Conservation (phyloP, 2,113 vertebrate species). For the Stegastes partitus region DNA sequence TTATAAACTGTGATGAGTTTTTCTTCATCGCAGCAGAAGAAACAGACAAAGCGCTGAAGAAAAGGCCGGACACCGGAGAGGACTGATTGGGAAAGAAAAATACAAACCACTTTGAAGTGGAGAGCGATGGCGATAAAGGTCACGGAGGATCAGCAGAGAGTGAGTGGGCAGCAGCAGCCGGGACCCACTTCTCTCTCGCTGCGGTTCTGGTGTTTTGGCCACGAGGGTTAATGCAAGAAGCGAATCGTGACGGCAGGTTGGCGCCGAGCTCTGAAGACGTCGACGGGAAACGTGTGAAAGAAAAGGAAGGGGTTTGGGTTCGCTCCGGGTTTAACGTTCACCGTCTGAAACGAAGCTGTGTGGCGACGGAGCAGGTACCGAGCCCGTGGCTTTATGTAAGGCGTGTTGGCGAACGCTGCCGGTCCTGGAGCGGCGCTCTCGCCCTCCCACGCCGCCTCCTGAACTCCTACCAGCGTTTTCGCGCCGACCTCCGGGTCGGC, state of each 20-base stretch:
- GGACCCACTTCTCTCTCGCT: constrained; percentile 24
- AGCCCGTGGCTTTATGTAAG: constrained; percentile 62
- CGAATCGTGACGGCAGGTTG: constrained; percentile 44
- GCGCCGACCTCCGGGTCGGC: constrained; percentile 58
- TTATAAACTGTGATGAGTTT: too few species aligned
- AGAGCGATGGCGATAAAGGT: constrained; percentile 21
- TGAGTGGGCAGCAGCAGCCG: constrained; percentile 53
- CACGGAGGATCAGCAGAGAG: not conserved
- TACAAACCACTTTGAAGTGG: constrained; percentile 11
- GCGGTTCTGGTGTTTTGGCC: constrained; percentile 16
- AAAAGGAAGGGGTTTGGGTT: too few species aligned
- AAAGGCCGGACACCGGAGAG: not conserved
- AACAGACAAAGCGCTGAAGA: not conserved
- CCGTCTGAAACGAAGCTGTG: not conserved
- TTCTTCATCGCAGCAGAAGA: not conserved
- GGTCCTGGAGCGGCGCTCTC: constrained; percentile 41
- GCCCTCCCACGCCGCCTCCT: constrained; percentile 73
- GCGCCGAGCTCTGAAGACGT: not conserved
- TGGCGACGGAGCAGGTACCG: constrained; percentile 31
- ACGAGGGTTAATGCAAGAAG: constrained; percentile 39
- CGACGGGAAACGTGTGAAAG: not conserved
- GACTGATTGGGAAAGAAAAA: not conserved
- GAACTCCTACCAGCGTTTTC: constrained; percentile 56
- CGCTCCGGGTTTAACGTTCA: constrained; percentile 13
- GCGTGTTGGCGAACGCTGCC: constrained; percentile 63